phyloP scores from a whole-genome alignment of 37 sponge, comb jelly and placozoan species.

The Trichoplax adhaerens region DNA sequence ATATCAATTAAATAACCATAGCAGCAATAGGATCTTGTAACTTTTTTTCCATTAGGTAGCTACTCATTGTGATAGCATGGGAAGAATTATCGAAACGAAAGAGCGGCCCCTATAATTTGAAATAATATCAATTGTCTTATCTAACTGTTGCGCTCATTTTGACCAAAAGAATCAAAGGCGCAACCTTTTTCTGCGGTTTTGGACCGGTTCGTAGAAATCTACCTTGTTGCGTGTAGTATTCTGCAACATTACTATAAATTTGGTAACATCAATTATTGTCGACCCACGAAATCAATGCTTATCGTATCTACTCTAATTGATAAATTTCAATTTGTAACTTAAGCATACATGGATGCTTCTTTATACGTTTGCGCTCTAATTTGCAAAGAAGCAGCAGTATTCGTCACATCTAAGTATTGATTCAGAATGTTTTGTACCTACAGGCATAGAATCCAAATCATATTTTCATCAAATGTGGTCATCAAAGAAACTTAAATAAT shows the following conservation, averaged over 20 bases:
- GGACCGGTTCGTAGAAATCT: background rate
- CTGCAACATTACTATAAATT: background rate
- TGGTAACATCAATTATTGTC: conserved; percentile 2
- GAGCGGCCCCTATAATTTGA: conserved; percentile 6
- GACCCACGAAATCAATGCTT: background rate
- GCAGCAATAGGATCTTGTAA: conserved; percentile 16
- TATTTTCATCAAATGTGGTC: too few relatives aligned
- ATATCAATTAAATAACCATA: background rate
- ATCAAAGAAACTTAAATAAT: too few relatives aligned
- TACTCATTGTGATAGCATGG: conserved; percentile 52
- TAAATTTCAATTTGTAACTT: too few relatives aligned
- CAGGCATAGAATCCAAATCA: background rate
- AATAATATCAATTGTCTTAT: conserved; percentile 17
- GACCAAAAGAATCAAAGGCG: background rate
- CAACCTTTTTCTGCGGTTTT: background rate
- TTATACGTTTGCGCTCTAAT: too few relatives aligned
- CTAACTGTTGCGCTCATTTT: background rate
- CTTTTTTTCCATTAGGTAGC: conserved; percentile 61
- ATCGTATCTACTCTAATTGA: too few relatives aligned
- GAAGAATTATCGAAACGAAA: conserved; percentile 63
- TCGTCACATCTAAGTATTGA: conserved; percentile 9
- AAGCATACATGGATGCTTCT: too few relatives aligned
- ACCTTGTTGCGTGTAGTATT: background rate
- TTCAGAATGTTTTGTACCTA: conserved; percentile 17
- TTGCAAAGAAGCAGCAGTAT: background rate